These are phyloP conservation scores for Halisarca cf. caerulea DNA, from an alignment of 37 sponge, comb jelly and placozoan genomes.

Conservation along the genomic window DNA sequence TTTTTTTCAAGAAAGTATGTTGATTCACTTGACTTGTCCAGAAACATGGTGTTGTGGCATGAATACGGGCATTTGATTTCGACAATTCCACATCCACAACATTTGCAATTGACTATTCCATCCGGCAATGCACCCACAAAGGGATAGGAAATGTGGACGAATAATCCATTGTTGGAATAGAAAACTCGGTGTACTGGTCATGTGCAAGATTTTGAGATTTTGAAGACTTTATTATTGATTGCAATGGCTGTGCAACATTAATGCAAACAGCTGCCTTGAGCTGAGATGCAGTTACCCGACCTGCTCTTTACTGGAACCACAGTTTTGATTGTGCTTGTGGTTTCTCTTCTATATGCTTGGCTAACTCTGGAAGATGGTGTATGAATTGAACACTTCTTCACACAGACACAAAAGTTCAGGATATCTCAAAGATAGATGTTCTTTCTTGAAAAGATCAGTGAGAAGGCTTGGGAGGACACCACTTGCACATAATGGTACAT, in stretches of 20 bases:
- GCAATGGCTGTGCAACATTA: constrained; percentile 35
- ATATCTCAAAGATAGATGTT: constrained; percentile 27
- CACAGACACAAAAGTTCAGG: constrained; percentile 29
- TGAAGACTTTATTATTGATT: constrained; percentile 27
- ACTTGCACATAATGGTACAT: constrained; percentile 27
- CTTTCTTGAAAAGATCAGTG: constrained; percentile 31
- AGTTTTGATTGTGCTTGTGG: constrained; percentile 26
- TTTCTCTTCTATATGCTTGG: constrained; percentile 23
- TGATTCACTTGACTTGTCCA: background rate
- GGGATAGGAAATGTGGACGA: constrained; percentile 7
- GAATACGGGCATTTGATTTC: constrained; percentile 20
- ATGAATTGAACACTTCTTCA: constrained; percentile 17
- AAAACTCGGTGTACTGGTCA: constrained; percentile 15
- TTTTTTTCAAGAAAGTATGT: background rate
- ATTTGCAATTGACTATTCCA: constrained; percentile 1
- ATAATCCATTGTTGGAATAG: background rate
- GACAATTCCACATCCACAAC: constrained; percentile 1
- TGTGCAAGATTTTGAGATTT: background rate
- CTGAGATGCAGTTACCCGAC: constrained; percentile 58
- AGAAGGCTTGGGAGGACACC: constrained; percentile 36
- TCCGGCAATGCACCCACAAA: constrained; percentile 5
- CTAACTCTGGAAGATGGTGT: constrained; percentile 19
- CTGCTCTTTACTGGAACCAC: constrained; percentile 66
- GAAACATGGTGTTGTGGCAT: background rate
- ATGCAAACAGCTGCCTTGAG: constrained; percentile 45